Conservation (phyloP, 1,140 invertebrate genomes). For the Triops longicaudatus region DNA sequence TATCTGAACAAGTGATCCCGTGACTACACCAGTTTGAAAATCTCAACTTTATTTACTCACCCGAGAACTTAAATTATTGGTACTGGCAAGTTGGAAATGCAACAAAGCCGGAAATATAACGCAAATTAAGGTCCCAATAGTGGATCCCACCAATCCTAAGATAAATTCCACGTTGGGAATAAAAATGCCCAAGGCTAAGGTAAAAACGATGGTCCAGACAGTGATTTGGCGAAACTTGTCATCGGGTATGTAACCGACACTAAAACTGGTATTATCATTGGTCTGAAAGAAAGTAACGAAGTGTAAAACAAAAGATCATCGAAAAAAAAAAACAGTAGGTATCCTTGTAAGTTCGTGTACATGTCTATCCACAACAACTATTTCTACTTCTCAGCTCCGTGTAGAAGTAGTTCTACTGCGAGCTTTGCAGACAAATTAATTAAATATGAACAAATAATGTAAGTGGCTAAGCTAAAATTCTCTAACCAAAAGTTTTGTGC, state of each 20-base stretch:
- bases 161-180: slow-evolving; percentile 87
- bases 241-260: slow-evolving; percentile 55
- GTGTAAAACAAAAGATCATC: not conserved
- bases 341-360: too few relatives aligned
- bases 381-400: too few relatives aligned
- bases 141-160: slow-evolving; percentile 82
- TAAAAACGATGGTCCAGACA: slow-evolving; percentile 59
- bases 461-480: too few relatives aligned
- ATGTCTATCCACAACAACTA: too few relatives aligned
- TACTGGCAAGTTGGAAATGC: slow-evolving; percentile 22
- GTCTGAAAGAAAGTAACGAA: slow-evolving; percentile 16
- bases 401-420: too few relatives aligned
- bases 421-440: too few relatives aligned
- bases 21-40: not conserved
- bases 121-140: slow-evolving; percentile 88
- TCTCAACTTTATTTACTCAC: not conserved
- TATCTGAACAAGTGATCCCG: too few relatives aligned
- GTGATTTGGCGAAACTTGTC: slow-evolving; percentile 69
- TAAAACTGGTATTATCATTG: not conserved
- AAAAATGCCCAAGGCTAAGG: slow-evolving; percentile 58
- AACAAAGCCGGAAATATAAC: slow-evolving; percentile 71
- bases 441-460: too few relatives aligned
- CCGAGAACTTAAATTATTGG: slow-evolving; percentile 12
- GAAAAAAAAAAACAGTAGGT: not conserved
- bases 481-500: too few relatives aligned